Conservation (phyloP, 2,888 invertebrate species). For the Imbricaverruca yamaguchii region DNA sequence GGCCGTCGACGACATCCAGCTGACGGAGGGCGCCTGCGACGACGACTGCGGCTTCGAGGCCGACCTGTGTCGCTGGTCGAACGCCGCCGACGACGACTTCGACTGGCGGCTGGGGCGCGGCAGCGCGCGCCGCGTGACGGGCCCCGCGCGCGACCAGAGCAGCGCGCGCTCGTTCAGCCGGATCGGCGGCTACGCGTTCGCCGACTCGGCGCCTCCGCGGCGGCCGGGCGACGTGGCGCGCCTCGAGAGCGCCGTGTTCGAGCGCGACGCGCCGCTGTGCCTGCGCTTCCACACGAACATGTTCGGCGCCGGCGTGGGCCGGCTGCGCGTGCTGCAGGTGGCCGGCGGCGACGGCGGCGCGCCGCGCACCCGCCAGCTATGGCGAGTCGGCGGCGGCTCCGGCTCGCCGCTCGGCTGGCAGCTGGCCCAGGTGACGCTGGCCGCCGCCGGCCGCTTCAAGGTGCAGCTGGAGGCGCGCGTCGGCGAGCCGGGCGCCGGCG, state of each 20-base stretch:
- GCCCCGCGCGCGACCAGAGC: conserved; percentile 39
- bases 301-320: conserved; percentile 31
- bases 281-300: conserved; percentile 31
- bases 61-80: conserved; percentile 40
- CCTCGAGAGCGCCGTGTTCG: conserved; percentile 36
- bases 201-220: conserved; percentile 38
- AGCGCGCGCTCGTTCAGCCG: conserved; percentile 34
- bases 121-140: conserved; percentile 35
- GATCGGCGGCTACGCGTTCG: conserved; percentile 39
- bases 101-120: conserved; percentile 40
- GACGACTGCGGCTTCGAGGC: conserved; percentile 41
- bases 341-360: not conserved
- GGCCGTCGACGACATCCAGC: conserved; percentile 40
- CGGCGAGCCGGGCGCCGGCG: conserved; percentile 28
- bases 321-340: conserved; percentile 23
- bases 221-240: conserved; percentile 37
- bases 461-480: conserved; percentile 28
- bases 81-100: conserved; percentile 37
- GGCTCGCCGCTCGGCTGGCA: conserved; percentile 22
- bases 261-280: conserved; percentile 27
- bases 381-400: conserved; percentile 5
- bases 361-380: not conserved
- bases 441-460: conserved; percentile 13
- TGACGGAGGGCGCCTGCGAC: conserved; percentile 37
- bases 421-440: conserved; percentile 7